Evolutionary conservation across 2,888 invertebrate species (phyloP).

Genomic region (Nephrotoma flavescens): DNA sequence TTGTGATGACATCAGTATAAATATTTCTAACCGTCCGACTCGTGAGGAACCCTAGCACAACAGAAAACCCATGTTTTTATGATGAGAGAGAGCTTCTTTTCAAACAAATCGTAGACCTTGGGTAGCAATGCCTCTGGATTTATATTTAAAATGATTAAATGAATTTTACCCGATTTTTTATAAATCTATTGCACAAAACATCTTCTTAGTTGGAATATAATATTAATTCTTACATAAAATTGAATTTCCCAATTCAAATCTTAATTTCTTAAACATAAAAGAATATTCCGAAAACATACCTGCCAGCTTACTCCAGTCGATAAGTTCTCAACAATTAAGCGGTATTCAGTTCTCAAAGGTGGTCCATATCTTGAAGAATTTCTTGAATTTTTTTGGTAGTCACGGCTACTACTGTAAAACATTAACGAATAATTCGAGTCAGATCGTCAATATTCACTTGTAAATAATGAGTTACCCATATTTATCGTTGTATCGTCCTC

Average conservation of each 20-base stretch:
- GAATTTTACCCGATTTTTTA: neutral
- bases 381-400: conserved; percentile 28
- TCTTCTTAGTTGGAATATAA: neutral
- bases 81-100: neutral
- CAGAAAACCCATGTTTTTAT: neutral
- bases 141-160: neutral
- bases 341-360: conserved; percentile 92
- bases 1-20: neutral
- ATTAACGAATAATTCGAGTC: neutral
- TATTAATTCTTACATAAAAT: neutral
- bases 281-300: conserved; percentile 47
- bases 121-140: neutral
- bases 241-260: neutral
- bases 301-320: conserved; percentile 99
- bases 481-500: conserved; percentile 56
- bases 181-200: neutral
- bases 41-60: neutral
- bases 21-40: neutral
- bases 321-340: conserved; percentile 92
- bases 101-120: neutral
- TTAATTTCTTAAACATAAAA: neutral
- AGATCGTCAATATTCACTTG: neutral
- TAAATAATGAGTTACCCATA: conserved; percentile 33
- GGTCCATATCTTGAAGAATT: conserved; percentile 74
- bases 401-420: neutral